Evolutionary conservation across 2,113 vertebrate species (phyloP).

Genomic region (Ranitomeya variabilis): DNA sequence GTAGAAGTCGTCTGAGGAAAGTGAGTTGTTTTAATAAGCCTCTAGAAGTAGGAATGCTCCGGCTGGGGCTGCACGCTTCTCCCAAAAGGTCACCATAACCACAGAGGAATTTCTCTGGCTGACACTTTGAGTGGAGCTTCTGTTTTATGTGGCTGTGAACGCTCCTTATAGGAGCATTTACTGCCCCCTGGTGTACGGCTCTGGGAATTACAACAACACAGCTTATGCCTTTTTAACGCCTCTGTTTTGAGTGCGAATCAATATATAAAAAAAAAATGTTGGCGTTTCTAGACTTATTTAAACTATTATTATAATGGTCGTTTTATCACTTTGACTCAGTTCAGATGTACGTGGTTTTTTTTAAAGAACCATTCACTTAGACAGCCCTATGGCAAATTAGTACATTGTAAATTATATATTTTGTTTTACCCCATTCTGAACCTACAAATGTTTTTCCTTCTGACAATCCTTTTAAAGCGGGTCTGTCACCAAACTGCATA

Average conservation of each 20-base stretch:
- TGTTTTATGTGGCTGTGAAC: slow-evolving; percentile 4
- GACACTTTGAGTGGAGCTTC: slow-evolving; percentile 31
- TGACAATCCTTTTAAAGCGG: too few species aligned
- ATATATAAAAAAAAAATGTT: too few species aligned
- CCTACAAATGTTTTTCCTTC: too few species aligned
- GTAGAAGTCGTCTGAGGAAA: not conserved
- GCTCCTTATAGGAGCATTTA: not conserved
- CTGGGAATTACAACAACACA: not conserved
- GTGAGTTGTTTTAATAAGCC: slow-evolving; percentile 6
- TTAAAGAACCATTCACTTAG: too few species aligned
- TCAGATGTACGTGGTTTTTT: too few species aligned
- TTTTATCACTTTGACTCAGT: too few species aligned
- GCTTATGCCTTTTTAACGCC: not conserved
- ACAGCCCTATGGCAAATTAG: too few species aligned
- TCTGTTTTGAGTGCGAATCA: not conserved
- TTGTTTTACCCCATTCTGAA: too few species aligned
- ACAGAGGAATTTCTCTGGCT: slow-evolving; percentile 39
- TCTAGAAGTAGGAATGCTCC: slow-evolving; percentile 6
- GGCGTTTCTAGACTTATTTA: too few species aligned
- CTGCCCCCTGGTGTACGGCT: slow-evolving; percentile 27
- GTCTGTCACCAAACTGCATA: too few species aligned
- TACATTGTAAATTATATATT: too few species aligned
- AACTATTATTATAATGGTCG: too few species aligned
- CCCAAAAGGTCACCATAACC: slow-evolving; percentile 46
- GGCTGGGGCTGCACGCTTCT: slow-evolving; percentile 32